Conservation (phyloP, 1,140 invertebrate species). For the Zaprionus nigranus region DNA sequence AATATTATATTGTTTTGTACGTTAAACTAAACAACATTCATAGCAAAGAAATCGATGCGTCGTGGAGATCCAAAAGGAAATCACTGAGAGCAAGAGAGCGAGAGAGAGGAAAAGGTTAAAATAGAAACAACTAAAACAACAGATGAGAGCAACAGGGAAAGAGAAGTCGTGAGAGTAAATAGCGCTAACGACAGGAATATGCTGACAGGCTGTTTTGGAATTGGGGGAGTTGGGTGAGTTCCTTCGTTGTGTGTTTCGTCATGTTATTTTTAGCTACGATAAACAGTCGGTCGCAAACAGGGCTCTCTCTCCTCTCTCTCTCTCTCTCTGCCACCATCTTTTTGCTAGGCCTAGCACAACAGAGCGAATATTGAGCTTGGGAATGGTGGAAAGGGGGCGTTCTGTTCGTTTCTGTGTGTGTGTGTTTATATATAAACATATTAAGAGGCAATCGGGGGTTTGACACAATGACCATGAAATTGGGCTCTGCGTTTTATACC, state of each 20-base stretch:
- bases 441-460: constrained; percentile 33
- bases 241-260: neutral
- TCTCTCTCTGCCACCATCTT: neutral
- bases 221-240: constrained; percentile 17
- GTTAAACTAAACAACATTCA: neutral
- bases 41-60: constrained; percentile 20
- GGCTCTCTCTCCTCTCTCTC: neutral
- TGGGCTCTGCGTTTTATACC: neutral
- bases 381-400: constrained; percentile 13
- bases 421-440: neutral
- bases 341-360: constrained; percentile 72
- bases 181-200: neutral
- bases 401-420: constrained; percentile 13
- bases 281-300: constrained; percentile 23
- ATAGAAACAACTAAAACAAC: constrained; percentile 23
- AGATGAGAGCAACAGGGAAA: constrained; percentile 17
- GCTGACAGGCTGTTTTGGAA: constrained; percentile 13
- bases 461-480: constrained; percentile 79
- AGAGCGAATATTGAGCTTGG: constrained; percentile 55
- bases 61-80: neutral
- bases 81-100: neutral
- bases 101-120: constrained; percentile 12
- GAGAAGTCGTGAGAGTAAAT: constrained; percentile 7
- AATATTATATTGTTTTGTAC: no score
- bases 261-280: constrained; percentile 69